A percentile compares a stretch with the other conserved stretches of the same genome.
phyloP scores from a whole-genome alignment of 1,140 invertebrate species.

The Zaprionus davidi region DNA sequence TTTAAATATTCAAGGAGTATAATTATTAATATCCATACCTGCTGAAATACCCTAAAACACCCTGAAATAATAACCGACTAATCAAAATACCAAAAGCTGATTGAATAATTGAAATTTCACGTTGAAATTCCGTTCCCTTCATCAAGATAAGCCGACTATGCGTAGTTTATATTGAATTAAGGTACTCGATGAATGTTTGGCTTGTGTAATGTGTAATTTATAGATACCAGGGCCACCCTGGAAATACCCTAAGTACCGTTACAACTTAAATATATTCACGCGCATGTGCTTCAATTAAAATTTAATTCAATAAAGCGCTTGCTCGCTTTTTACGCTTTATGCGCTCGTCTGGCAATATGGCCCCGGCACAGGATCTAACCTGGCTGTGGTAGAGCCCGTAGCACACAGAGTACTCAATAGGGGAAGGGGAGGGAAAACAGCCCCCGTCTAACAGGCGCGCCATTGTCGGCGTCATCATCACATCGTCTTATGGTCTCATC shows the following conservation, averaged over 20 bases:
- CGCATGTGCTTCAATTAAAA: slow-evolving; percentile 67
- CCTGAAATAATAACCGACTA: neutral
- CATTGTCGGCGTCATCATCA: slow-evolving; percentile 41
- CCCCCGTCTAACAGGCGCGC: slow-evolving; percentile 28
- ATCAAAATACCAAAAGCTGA: neutral
- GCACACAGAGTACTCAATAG: neutral
- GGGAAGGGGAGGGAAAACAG: slow-evolving; percentile 11
- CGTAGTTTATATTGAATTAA: neutral
- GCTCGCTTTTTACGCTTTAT: slow-evolving; percentile 30
- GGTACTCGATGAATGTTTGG: neutral
- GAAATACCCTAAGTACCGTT: neutral
- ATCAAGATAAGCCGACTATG: neutral
- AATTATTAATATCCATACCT: too few relatives aligned
- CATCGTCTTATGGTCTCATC: slow-evolving; percentile 14
- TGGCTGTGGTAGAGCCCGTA: neutral
- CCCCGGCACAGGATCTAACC: neutral
- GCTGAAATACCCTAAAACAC: too few relatives aligned
- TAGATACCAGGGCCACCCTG: neutral
- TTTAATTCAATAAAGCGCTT: slow-evolving; percentile 72
- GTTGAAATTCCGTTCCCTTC: neutral
- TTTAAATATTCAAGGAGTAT: too few relatives aligned
- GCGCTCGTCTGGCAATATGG: slow-evolving; percentile 56
- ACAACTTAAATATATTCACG: slow-evolving; percentile 41
- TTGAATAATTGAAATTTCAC: slow-evolving; percentile 1
- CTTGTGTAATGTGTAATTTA: neutral